These are phyloP conservation scores for Tenthredo scrophulariae DNA, from an alignment of 2,888 invertebrate species.

Conservation along the genomic window DNA sequence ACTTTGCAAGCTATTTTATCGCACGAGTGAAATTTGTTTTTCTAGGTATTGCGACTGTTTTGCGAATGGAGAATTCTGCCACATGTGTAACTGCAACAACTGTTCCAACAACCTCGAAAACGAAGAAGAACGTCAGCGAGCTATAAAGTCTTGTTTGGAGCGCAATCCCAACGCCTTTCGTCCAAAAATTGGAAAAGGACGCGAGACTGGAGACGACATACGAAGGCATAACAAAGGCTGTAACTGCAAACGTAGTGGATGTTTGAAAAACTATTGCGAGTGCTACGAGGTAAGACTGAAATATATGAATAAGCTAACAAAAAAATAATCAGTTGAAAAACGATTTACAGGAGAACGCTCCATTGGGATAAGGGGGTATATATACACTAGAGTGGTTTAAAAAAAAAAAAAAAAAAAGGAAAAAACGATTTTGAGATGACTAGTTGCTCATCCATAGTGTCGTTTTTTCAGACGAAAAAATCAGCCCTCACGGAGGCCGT, in stretches of 20 bases:
- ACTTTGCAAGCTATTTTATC: not conserved
- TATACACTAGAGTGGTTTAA: no score
- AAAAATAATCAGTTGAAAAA: not conserved
- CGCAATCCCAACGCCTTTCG: slow-evolving; percentile 98
- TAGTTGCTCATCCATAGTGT: no score
- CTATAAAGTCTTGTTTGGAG: slow-evolving; percentile 96
- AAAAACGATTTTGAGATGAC: no score
- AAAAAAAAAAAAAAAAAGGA: no score
- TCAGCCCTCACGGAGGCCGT: no score
- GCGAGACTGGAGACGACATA: slow-evolving; percentile 86
- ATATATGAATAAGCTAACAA: not conserved
- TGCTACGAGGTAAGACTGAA: slow-evolving; percentile 92
- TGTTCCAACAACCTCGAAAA: slow-evolving; percentile 98
- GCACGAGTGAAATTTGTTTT: slow-evolving; percentile 49
- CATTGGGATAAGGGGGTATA: not conserved
- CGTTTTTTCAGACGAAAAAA: no score
- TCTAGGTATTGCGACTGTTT: slow-evolving; percentile 97
- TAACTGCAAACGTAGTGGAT: slow-evolving; percentile 98
- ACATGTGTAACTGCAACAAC: slow-evolving; percentile 98
- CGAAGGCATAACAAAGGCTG: slow-evolving; percentile 98
- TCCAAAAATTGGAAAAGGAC: slow-evolving; percentile 95
- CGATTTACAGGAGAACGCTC: not conserved
- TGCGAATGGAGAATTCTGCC: slow-evolving; percentile 99
- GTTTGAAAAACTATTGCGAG: slow-evolving; percentile 99
- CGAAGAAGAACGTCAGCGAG: slow-evolving; percentile 95